phyloP scores from a whole-genome alignment of 1,140 invertebrate species.

The Cephus cinctus region DNA sequence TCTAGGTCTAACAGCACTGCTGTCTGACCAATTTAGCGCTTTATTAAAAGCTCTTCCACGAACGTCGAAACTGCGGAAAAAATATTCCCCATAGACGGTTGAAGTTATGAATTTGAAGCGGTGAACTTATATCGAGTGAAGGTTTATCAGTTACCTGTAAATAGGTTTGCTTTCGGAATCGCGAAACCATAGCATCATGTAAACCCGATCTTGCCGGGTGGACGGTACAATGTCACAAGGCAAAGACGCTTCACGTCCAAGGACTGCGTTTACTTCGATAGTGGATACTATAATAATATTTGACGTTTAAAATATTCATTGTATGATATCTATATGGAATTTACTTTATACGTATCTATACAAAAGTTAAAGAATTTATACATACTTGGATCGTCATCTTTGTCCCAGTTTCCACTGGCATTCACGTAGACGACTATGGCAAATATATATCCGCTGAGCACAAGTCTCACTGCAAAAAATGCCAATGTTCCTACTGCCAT shows the following conservation, averaged over 20 bases:
- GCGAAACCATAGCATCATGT: slow-evolving; percentile 89
- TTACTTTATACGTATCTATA: background rate
- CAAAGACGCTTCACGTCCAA: slow-evolving; percentile 73
- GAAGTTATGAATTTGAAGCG: no score
- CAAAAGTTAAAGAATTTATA: background rate
- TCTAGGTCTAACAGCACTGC: slow-evolving; percentile 72
- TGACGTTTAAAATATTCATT: slow-evolving; percentile 8
- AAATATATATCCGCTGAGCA: slow-evolving; percentile 41
- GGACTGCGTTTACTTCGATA: slow-evolving; percentile 74
- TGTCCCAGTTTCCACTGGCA: slow-evolving; percentile 49
- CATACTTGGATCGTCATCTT: slow-evolving; percentile 49
- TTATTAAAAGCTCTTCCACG: slow-evolving; percentile 73
- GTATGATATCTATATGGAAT: background rate
- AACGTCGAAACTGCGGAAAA: slow-evolving; percentile 73
- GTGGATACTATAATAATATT: slow-evolving; percentile 65
- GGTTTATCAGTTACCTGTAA: slow-evolving; percentile 69
- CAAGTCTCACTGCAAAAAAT: slow-evolving; percentile 37
- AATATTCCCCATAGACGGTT: background rate
- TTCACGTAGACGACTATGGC: slow-evolving; percentile 39
- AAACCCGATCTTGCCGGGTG: slow-evolving; percentile 77
- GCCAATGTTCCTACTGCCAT: slow-evolving; percentile 40
- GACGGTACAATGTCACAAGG: slow-evolving; percentile 82
- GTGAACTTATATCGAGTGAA: no score
- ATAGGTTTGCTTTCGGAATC: slow-evolving; percentile 80
- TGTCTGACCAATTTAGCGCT: slow-evolving; percentile 77